These are phyloP conservation scores for Torymus tubicola DNA, from an alignment of 2,888 invertebrate genomes.

Conservation along the genomic window DNA sequence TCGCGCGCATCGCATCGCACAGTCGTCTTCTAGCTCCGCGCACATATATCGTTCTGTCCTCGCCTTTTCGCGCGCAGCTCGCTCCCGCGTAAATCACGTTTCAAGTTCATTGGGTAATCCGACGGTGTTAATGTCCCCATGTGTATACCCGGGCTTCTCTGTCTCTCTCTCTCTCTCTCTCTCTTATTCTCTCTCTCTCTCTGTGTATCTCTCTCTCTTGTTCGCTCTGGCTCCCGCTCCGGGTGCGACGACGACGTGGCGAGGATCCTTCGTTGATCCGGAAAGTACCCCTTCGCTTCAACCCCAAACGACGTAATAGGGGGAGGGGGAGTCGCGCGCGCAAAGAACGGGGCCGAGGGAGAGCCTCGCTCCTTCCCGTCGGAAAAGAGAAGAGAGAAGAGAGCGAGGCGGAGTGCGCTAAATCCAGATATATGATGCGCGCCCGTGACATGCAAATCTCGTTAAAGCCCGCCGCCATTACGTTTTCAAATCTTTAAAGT, in stretches of 20 bases:
- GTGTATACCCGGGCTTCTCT: slow-evolving; percentile 63
- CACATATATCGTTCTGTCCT: slow-evolving; percentile 47
- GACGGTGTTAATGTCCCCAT: slow-evolving; percentile 72
- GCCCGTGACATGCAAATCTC: slow-evolving; percentile 76
- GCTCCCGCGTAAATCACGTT: slow-evolving; percentile 69
- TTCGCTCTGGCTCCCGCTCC: slow-evolving; percentile 3
- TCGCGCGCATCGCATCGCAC: neutral
- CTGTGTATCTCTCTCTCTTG: slow-evolving; percentile 56
- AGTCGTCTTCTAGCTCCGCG: slow-evolving; percentile 21
- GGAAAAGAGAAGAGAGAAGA: slow-evolving; percentile 26
- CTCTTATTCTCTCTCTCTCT: slow-evolving; percentile 56
- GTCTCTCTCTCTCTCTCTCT: slow-evolving; percentile 47
- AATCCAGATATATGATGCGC: slow-evolving; percentile 77
- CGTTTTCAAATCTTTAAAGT: slow-evolving; percentile 77
- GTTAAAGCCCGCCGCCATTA: slow-evolving; percentile 76
- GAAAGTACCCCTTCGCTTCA: slow-evolving; percentile 65
- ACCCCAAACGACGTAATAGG: slow-evolving; percentile 64
- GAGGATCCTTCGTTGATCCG: slow-evolving; percentile 69
- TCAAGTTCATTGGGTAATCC: slow-evolving; percentile 75
- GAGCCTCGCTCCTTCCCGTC: slow-evolving; percentile 3
- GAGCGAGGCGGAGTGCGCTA: slow-evolving; percentile 66
- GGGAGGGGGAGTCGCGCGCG: slow-evolving; percentile 41
- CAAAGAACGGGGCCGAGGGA: slow-evolving; percentile 56
- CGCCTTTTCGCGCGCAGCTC: slow-evolving; percentile 22
- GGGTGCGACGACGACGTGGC: slow-evolving; percentile 60